Conservation (phyloP, 2,113 vertebrate genomes). For the Silurus meridionalis region DNA sequence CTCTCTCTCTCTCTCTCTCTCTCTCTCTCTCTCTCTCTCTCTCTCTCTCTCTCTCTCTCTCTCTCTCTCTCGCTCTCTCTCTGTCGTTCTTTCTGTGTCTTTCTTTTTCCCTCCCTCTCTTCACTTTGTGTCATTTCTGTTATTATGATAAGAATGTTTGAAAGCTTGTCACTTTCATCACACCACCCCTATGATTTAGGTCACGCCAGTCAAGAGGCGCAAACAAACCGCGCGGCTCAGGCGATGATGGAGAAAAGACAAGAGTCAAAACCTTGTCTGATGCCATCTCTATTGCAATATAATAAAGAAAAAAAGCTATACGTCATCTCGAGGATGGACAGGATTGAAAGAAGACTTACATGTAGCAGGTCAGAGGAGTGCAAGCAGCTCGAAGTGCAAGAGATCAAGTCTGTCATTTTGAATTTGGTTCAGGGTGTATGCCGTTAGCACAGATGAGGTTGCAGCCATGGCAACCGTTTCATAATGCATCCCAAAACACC, state of each 20-base stretch:
- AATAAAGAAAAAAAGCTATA: not conserved
- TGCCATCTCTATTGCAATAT: not conserved
- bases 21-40: not conserved
- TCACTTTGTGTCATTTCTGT: not conserved
- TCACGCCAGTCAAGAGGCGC: not conserved
- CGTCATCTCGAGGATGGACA: not conserved
- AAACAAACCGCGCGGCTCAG: not conserved
- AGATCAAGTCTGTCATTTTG: constrained; percentile 50
- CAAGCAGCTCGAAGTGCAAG: constrained; percentile 18
- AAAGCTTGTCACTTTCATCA: constrained; percentile 16
- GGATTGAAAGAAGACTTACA: not conserved
- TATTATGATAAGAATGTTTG: constrained; percentile 14
- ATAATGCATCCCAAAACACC: constrained; percentile 50
- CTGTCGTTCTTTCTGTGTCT: not conserved
- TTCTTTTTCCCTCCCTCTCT: not conserved
- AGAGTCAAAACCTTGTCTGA: not conserved
- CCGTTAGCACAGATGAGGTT: constrained; percentile 25
- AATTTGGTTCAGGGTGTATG: constrained; percentile 46
- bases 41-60: not conserved
- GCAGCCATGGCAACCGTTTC: constrained; percentile 52
- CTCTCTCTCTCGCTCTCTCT: not conserved
- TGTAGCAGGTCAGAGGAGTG: constrained; percentile 23
- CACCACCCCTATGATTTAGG: not conserved
- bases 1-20: not conserved
- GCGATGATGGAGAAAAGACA: not conserved